Evolutionary conservation across 1,140 invertebrate genomes (phyloP).

Genomic region (Sycophila sp.): DNA sequence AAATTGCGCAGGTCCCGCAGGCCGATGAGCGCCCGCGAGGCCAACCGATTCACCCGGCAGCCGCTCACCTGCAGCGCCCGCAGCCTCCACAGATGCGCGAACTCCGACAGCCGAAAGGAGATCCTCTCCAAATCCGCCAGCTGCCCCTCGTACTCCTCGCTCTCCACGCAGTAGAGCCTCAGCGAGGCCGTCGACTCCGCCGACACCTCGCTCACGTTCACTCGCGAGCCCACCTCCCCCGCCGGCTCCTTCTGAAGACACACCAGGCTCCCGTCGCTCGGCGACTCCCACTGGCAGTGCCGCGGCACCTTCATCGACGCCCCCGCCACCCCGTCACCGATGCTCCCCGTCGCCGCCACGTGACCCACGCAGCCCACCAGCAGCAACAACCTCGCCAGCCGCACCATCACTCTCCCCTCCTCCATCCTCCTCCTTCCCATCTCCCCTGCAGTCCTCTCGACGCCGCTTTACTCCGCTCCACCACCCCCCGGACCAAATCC

Average conservation of each 20-base stretch:
- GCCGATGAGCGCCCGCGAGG: slow-evolving; percentile 77
- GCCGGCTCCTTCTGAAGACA: slow-evolving; percentile 18
- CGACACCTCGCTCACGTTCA: slow-evolving; percentile 23
- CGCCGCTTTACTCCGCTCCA: too few relatives aligned
- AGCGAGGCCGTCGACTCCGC: slow-evolving; percentile 23
- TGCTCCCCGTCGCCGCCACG: not conserved
- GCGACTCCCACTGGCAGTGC: slow-evolving; percentile 26
- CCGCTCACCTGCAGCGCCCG: slow-evolving; percentile 82
- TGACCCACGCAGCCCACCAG: not conserved
- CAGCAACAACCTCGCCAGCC: not conserved
- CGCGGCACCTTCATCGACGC: not conserved
- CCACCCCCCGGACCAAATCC: too few relatives aligned
- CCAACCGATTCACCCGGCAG: slow-evolving; percentile 81
- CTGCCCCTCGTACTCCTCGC: not conserved
- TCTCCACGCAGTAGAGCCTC: slow-evolving; percentile 1
- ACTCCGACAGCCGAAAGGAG: slow-evolving; percentile 63
- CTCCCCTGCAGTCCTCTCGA: too few relatives aligned
- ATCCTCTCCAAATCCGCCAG: not conserved
- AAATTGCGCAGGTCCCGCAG: slow-evolving; percentile 82
- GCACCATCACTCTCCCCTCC: too few relatives aligned
- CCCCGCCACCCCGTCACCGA: not conserved
- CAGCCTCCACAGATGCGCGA: slow-evolving; percentile 81
- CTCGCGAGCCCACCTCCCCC: not conserved
- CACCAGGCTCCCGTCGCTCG: slow-evolving; percentile 22
- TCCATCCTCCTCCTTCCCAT: too few relatives aligned